Base-by-base conservation (phyloP, 2,113 vertebrate species). In the Carollia perspicillata region DNA sequence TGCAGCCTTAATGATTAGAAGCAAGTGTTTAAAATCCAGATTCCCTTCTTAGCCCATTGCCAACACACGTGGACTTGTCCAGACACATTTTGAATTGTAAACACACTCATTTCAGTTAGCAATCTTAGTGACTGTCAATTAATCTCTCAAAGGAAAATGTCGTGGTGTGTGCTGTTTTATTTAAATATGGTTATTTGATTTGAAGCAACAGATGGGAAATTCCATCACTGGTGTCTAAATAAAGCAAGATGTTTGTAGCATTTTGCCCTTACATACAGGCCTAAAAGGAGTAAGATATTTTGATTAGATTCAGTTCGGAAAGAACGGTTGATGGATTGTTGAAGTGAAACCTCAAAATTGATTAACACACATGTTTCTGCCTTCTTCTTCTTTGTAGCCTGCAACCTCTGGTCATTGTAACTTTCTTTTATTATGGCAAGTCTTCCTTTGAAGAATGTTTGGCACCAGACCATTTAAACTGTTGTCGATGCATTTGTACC, bases 1-100 rank as follows among this genome's bases (percentile, higher is more conserved):
- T 84, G 47, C 69, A 96, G 92, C 83, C 93, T 89, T 95, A 93
- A 80, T 96, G 94, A 97, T 95, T 77, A 89, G 84, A 84, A 40
- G 49, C 42, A 86, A 71, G 93, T 96, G 90, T 96, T 88, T 93
- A 95, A 86, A 96, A 69, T 72, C 47, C 74, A 84, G 84, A 28
- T 88, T 78, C 89, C 83, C 93, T 95, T 97, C 91, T 96, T 80
- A 78, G 89, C 69, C 53, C 86, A 26, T 47, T 83, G 72, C 42
- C 89, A 65, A 93, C n/a, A 80, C 83, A 44, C 9, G 1, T 90
- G 63, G 53, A 74, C 88, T 81, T 96, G 95, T 69, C 35, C 74
- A 92, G 55, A 69, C 51, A 84, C 30, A 66, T 37, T 91, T 78
- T 55, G 47, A 77, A 20, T 83, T 96, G 28, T 88, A 93, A 84